Evolutionary conservation across 2,888 invertebrate species (phyloP).

Genomic region (Erebia ligea): DNA sequence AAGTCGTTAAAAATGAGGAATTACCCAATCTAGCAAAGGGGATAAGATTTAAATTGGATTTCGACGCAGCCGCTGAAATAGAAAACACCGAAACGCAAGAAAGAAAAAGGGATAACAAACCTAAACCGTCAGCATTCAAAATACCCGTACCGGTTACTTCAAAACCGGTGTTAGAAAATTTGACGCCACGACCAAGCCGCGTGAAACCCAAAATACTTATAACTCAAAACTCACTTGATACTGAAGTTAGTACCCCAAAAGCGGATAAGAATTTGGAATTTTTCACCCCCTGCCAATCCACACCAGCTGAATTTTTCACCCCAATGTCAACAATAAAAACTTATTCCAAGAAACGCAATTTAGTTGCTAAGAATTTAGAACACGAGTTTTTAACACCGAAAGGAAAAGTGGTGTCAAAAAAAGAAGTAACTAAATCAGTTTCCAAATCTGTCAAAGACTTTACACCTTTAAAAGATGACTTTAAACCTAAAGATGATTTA

Average conservation of each 20-base stretch:
- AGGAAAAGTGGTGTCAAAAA: constrained; percentile 15
- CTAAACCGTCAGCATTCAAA: constrained; percentile 58
- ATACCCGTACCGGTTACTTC: constrained; percentile 59
- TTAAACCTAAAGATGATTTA: neutral
- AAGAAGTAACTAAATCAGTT: neutral
- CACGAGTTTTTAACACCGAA: constrained; percentile 62
- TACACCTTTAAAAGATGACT: neutral
- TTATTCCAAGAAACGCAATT: constrained; percentile 49
- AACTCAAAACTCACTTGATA: constrained; percentile 42
- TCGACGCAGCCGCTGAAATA: constrained; percentile 49
- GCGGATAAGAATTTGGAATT: constrained; percentile 46
- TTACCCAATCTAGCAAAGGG: constrained; percentile 60
- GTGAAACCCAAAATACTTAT: constrained; percentile 49
- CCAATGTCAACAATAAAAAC: constrained; percentile 64
- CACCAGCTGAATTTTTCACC: constrained; percentile 66
- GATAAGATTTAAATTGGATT: constrained; percentile 63
- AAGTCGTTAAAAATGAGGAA: constrained; percentile 61
- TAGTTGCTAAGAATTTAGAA: constrained; percentile 67
- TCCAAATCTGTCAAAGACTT: neutral
- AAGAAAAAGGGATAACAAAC: constrained; percentile 30
- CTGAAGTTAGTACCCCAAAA: constrained; percentile 45
- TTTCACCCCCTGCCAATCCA: constrained; percentile 54
- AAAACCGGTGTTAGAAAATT: constrained; percentile 56
- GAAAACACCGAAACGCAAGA: constrained; percentile 36
- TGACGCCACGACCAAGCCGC: constrained; percentile 57